phyloP scores from a whole-genome alignment of 2,888 invertebrate genomes.

The Eupithecia subumbrata region DNA sequence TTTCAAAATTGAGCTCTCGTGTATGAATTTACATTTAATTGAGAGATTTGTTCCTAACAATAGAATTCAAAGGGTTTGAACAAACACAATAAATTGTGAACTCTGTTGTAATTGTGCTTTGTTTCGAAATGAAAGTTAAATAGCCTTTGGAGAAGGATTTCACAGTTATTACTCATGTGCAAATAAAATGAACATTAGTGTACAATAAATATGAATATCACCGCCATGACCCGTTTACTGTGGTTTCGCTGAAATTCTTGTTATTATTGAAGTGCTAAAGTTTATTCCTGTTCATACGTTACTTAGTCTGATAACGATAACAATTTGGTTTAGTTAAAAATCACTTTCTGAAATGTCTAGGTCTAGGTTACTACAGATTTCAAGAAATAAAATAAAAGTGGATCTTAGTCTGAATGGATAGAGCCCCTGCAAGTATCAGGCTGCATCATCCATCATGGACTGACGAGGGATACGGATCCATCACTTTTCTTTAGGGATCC shows the following conservation, averaged over 20 bases:
- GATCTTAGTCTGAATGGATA: too few species aligned
- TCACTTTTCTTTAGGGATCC: constrained; percentile 52
- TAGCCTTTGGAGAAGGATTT: neutral
- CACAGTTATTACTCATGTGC: neutral
- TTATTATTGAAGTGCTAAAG: neutral
- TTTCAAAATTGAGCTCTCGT: neutral
- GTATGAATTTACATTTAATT: neutral
- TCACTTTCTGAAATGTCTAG: too few species aligned
- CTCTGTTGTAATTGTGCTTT: neutral
- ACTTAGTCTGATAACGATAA: too few species aligned
- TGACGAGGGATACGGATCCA: constrained; percentile 52
- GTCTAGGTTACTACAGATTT: too few species aligned
- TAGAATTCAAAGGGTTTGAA: neutral
- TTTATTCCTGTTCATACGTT: neutral
- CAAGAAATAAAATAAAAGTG: neutral
- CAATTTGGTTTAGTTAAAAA: too few species aligned
- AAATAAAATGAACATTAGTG: constrained; percentile 1
- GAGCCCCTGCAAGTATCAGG: constrained; percentile 21
- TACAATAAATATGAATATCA: neutral
- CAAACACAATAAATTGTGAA: neutral
- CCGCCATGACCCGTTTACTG: neutral
- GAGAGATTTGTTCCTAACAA: neutral
- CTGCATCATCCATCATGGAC: constrained; percentile 54
- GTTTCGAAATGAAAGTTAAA: neutral
- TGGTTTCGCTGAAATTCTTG: neutral